Conservation (phyloP, 1,140 invertebrate genomes). For the Goniozus legneri region DNA sequence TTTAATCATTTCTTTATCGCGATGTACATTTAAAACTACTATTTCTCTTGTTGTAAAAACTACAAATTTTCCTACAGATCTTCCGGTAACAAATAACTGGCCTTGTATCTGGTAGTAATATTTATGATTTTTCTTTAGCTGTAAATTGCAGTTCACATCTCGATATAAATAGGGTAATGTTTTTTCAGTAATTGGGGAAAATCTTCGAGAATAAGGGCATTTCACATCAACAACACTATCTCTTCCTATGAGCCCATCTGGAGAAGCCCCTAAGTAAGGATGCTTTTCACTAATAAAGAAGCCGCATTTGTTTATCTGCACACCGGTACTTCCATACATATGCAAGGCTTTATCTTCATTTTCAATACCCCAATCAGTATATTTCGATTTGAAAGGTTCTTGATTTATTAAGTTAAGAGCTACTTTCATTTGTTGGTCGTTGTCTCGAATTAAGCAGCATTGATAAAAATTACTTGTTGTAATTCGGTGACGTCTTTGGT, state of each 20-base stretch:
- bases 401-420: background rate
- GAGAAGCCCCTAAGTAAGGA: conserved; percentile 27
- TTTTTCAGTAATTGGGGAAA: background rate
- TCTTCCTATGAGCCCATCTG: conserved; percentile 30
- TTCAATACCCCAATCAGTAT: background rate
- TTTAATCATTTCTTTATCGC: background rate
- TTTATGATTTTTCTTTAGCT: conserved; percentile 13
- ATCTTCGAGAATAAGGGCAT: conserved; percentile 6
- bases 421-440: background rate
- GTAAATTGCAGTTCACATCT: conserved; percentile 1
- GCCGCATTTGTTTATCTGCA: conserved; percentile 13
- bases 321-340: background rate
- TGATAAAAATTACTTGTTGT: conserved; percentile 8
- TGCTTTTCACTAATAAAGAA: conserved; percentile 26
- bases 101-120: conserved; percentile 21
- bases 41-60: background rate
- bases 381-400: background rate
- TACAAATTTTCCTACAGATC: background rate
- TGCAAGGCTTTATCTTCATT: conserved; percentile 12
- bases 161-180: conserved; percentile 1
- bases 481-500: background rate
- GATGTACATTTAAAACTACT: background rate
- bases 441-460: background rate
- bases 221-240: conserved; percentile 17
- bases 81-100: conserved; percentile 7